Conservation (phyloP, 2,113 vertebrate genomes). For the Eclectus roratus region DNA sequence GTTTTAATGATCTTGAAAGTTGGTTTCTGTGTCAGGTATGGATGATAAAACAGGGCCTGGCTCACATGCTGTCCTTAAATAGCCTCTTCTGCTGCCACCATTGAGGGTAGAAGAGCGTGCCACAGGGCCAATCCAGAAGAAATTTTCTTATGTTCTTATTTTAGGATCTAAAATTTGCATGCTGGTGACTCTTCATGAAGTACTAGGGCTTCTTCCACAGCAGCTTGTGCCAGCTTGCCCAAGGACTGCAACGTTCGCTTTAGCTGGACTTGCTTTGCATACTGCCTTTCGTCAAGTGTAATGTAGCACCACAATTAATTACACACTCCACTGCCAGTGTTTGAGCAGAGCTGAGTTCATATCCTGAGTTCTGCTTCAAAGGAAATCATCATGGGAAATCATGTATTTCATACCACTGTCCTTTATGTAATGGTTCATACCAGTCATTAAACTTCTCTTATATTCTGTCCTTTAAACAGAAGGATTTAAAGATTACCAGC, state of each 20-base stretch:
- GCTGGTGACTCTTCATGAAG: neutral
- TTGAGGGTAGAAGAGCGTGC: neutral
- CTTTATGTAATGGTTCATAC: neutral
- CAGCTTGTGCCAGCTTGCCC: neutral
- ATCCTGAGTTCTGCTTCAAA: neutral
- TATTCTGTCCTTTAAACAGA: neutral
- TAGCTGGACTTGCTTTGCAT: neutral
- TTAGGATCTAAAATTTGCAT: neutral
- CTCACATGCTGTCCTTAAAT: neutral
- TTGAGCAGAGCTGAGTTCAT: neutral
- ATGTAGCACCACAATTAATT: neutral
- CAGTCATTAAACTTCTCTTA: neutral
- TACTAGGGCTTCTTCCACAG: neutral
- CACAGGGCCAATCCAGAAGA: neutral
- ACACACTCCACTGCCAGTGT: neutral
- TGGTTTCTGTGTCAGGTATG: neutral
- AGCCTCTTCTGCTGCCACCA: neutral
- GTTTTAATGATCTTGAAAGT: neutral
- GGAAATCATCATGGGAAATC: neutral
- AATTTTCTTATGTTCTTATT: neutral
- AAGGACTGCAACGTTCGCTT: fast-evolving
- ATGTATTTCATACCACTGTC: neutral
- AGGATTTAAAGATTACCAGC: neutral
- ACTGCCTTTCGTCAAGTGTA: neutral
- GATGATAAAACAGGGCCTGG: neutral